Evolutionary conservation across 2,888 invertebrate species (phyloP).

Genomic region (Molorchus minor): DNA sequence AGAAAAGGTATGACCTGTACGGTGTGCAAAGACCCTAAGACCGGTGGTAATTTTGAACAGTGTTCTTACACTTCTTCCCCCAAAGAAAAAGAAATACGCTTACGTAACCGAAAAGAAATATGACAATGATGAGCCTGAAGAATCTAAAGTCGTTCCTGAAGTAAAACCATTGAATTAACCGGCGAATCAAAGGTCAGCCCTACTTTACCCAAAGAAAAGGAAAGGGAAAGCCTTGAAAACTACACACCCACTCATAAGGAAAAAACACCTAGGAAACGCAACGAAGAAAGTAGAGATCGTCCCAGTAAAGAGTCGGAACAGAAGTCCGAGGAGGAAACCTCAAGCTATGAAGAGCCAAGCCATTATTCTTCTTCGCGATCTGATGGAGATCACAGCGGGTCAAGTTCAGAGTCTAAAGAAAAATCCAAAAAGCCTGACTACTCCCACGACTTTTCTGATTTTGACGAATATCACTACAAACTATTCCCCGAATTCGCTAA

Average conservation of each 20-base stretch:
- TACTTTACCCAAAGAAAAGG: conserved; percentile 31
- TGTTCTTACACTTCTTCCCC: conserved; percentile 81
- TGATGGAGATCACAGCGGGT: not conserved
- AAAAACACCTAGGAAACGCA: conserved; percentile 34
- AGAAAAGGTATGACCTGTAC: conserved; percentile 76
- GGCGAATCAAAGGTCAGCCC: conserved; percentile 55
- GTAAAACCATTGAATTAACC: conserved; percentile 15
- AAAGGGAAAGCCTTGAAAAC: conserved; percentile 40
- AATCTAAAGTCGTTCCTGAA: conserved; percentile 51
- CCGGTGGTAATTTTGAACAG: conserved; percentile 80
- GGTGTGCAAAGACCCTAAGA: conserved; percentile 78
- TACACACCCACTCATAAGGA: conserved; percentile 32
- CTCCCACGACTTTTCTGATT: conserved; percentile 63
- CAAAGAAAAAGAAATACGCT: conserved; percentile 75
- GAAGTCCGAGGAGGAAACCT: conserved; percentile 3
- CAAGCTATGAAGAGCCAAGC: conserved; percentile 48
- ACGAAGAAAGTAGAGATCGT: conserved; percentile 43
- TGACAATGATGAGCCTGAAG: conserved; percentile 66
- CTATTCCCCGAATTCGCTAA: conserved; percentile 61
- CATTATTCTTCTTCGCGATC: conserved; percentile 39
- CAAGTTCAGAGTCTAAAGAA: conserved; percentile 10
- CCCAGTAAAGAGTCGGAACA: conserved; percentile 28
- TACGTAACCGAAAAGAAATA: conserved; percentile 73
- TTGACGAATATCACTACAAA: conserved; percentile 63
- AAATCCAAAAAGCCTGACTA: conserved; percentile 56